These are phyloP conservation scores for Pygoscelis antarcticus DNA, from an alignment of 2,113 vertebrate species.

Conservation along the genomic window DNA sequence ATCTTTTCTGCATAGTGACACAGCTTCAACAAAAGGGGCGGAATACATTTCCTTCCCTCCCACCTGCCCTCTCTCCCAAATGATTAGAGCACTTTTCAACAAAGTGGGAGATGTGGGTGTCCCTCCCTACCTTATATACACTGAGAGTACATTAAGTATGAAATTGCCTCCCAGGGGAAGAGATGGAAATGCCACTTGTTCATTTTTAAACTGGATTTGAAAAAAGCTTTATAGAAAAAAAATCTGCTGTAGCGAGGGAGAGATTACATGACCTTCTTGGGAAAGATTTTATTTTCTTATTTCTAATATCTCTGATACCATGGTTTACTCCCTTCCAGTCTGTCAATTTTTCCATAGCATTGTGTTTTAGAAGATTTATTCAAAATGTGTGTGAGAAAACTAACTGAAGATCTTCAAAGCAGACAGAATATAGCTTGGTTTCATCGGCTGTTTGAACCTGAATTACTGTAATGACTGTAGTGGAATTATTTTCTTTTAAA, in stretches of 20 bases:
- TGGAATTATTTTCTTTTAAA: constrained; percentile 71
- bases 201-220: constrained; percentile 44
- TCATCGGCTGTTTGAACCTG: constrained; percentile 61
- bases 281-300: constrained; percentile 32
- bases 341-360: background rate
- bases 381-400: constrained; percentile 41
- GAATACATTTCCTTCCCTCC: constrained; percentile 65
- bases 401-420: constrained; percentile 63
- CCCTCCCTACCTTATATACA: constrained; percentile 38
- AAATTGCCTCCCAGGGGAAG: constrained; percentile 60
- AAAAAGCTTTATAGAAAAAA: constrained; percentile 3
- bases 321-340: constrained; percentile 25
- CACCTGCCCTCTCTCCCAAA: constrained; percentile 37
- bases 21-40: constrained; percentile 43
- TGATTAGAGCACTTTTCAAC: constrained; percentile 55
- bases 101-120: constrained; percentile 60
- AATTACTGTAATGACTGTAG: constrained; percentile 69
- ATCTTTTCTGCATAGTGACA: constrained; percentile 51
- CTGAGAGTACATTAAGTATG: constrained; percentile 54
- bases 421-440: constrained; percentile 51
- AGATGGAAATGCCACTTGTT: constrained; percentile 49
- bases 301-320: background rate
- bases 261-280: constrained; percentile 37
- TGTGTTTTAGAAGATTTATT: constrained; percentile 61
- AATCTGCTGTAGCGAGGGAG: background rate